Base-by-base conservation (phyloP, 1,140 invertebrate species). In the Planococcus citri region DNA sequence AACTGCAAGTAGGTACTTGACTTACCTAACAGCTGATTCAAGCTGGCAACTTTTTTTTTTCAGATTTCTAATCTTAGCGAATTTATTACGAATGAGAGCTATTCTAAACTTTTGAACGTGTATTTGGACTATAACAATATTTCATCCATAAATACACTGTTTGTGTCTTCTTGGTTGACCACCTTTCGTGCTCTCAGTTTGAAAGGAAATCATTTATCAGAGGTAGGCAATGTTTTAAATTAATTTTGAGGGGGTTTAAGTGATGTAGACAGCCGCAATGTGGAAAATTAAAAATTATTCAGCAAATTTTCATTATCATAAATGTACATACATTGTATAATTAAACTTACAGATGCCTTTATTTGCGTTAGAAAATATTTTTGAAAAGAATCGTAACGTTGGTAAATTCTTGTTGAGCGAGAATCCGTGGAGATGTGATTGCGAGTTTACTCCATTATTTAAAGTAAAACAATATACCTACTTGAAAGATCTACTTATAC, bases 401-500 rank as follows among this genome's bases (percentile, higher is more conserved):
- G 84, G 83, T 70, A 76, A 79, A 71, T 77, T 92, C 17, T 84
- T 82, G 73, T 79, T 92, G 0, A 88, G 88, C 1, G 79, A 83
- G 51, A 92, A 92, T 80, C 87, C 89, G 0, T 92, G 89, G 88
- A 81, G 83, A 70, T 92, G 90, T 75, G 88, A 90, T 74, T 92
- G 90, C 72, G 81, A 83, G 37, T 91, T 88, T 74, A 88, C 86
- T 4, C 88, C 89, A 17, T 80, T 83, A 25, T 88, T 91, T 74
- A 87, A 89, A 73, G 83, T 83, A 78, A 64, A 20, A 64, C 68
- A 33, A 27, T 6, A n/a, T 33, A 33, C 29, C 29, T 33, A 33
- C 29, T 6, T n/a, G n/a, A n/a, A n/a, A n/a, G 3, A 33, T 17
- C 61, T 37, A 64, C 8, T 10, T n/a, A n/a, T n/a, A n/a, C n/a